phyloP scores from a whole-genome alignment of 2,888 invertebrate genomes.

The Molanna angustata region DNA sequence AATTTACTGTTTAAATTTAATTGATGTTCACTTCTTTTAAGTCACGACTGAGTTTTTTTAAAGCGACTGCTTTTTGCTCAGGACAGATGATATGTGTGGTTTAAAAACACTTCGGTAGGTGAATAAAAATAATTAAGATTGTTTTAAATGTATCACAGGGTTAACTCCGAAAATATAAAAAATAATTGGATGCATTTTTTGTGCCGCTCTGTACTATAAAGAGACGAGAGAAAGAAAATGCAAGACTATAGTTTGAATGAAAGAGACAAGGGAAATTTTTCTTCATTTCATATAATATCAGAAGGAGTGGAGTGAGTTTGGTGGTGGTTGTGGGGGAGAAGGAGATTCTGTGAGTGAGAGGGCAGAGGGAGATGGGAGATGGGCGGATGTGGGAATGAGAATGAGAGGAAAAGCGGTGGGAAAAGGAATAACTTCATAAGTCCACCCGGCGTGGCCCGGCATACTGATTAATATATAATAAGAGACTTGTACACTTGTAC shows the following conservation, averaged over 20 bases:
- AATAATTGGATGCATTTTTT: too few relatives aligned
- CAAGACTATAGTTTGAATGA: conserved; percentile 29
- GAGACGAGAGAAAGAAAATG: conserved; percentile 7
- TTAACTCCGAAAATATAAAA: too few relatives aligned
- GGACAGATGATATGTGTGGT: too few relatives aligned
- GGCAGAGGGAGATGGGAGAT: conserved; percentile 7
- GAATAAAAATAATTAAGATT: too few relatives aligned
- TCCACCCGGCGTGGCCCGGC: conserved; percentile 31
- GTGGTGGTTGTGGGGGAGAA: neutral
- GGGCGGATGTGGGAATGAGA: neutral
- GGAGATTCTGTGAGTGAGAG: conserved; percentile 7
- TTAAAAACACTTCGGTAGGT: too few relatives aligned
- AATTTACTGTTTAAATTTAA: too few relatives aligned
- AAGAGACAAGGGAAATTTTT: conserved; percentile 32
- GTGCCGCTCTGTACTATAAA: too few relatives aligned
- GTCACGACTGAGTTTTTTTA: too few relatives aligned
- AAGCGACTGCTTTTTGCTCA: too few relatives aligned
- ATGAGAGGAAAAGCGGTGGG: conserved; percentile 9
- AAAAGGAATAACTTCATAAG: conserved; percentile 32
- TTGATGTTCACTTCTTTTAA: too few relatives aligned
- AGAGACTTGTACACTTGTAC: conserved; percentile 12
- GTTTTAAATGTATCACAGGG: too few relatives aligned
- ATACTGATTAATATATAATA: conserved; percentile 33
- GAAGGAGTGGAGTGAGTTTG: conserved; percentile 7
- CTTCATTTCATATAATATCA: conserved; percentile 34